Evolutionary conservation across 2,888 invertebrate genomes (phyloP).

Genomic region (Anoncus sp.): DNA sequence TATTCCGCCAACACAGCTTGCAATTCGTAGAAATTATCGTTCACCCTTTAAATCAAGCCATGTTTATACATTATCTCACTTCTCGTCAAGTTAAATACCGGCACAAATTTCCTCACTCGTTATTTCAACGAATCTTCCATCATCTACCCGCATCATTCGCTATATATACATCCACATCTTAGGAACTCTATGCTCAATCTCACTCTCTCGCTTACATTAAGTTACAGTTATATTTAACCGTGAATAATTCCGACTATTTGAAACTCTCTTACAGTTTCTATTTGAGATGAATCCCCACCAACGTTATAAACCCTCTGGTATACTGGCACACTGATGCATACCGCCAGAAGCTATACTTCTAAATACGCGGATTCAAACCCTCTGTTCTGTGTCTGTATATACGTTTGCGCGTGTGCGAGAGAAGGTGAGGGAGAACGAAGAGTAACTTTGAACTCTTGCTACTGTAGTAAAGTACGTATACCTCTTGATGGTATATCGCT

Average conservation of each 20-base stretch:
- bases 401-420: constrained; percentile 9
- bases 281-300: constrained; percentile 55
- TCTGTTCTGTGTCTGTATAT: no score
- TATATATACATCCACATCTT: constrained; percentile 22
- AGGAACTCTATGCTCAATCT: constrained; percentile 12
- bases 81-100: background rate
- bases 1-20: background rate
- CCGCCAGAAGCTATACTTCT: constrained; percentile 29
- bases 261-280: constrained; percentile 31
- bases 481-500: constrained; percentile 56
- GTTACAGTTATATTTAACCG: constrained; percentile 40
- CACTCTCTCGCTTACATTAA: constrained; percentile 14
- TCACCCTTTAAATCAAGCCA: background rate
- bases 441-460: constrained; percentile 59
- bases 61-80: background rate
- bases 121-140: constrained; percentile 6
- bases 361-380: constrained; percentile 38
- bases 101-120: background rate
- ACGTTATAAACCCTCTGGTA: constrained; percentile 47
- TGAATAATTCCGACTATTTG: constrained; percentile 36
- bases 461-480: constrained; percentile 49
- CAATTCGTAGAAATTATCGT: background rate
- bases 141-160: background rate
- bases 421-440: constrained; percentile 4
- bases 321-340: constrained; percentile 47